Evolutionary conservation across 2,113 vertebrate species (phyloP).

Genomic region (Neotoma lepida): DNA sequence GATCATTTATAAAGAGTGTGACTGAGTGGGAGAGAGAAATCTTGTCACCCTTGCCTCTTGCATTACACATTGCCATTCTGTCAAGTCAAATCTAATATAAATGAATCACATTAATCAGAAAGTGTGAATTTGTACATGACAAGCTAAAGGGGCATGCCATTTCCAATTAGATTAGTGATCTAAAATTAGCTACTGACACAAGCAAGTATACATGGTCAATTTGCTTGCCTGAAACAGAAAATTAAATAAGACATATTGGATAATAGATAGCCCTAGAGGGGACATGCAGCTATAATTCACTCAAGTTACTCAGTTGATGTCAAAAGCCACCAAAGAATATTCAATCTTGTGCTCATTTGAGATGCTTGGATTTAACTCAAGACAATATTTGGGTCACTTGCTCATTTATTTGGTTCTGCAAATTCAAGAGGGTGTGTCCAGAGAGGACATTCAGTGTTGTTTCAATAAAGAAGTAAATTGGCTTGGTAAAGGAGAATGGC

Average conservation of each 20-base stretch:
- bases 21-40: slow-evolving; percentile 80
- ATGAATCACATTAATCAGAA: slow-evolving; percentile 86
- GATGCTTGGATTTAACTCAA: slow-evolving; percentile 67
- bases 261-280: slow-evolving; percentile 78
- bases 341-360: slow-evolving; percentile 65
- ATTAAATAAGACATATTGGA: slow-evolving; percentile 79
- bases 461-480: slow-evolving; percentile 54
- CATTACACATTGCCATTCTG: slow-evolving; percentile 82
- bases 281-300: slow-evolving; percentile 77
- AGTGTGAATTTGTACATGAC: slow-evolving; percentile 86
- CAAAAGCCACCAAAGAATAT: slow-evolving; percentile 77
- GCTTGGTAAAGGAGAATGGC: slow-evolving; percentile 9
- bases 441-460: slow-evolving; percentile 46
- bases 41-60: slow-evolving; percentile 82
- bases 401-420: slow-evolving; percentile 64
- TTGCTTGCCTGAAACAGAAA: slow-evolving; percentile 80
- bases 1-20: slow-evolving; percentile 84
- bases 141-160: slow-evolving; percentile 84
- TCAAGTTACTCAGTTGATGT: slow-evolving; percentile 71
- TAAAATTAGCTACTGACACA: slow-evolving; percentile 86
- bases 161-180: slow-evolving; percentile 84
- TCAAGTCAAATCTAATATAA: slow-evolving; percentile 86
- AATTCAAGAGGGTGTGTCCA: slow-evolving; percentile 4
- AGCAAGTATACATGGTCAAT: slow-evolving; percentile 82
- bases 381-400: slow-evolving; percentile 65